Evolutionary conservation across 2,113 vertebrate species (phyloP).

Genomic region (Sinosuthora webbiana): DNA sequence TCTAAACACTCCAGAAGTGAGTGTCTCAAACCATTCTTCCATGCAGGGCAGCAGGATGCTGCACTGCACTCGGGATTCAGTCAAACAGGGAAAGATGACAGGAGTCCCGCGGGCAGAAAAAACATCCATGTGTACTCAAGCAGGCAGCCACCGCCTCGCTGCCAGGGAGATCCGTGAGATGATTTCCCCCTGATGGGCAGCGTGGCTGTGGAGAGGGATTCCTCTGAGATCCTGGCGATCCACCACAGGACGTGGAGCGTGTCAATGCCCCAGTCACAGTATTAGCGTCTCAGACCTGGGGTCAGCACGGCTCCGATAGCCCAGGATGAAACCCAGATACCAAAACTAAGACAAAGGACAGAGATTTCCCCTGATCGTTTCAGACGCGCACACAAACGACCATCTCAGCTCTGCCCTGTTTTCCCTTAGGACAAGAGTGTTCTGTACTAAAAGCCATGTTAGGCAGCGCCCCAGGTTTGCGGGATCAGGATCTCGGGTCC

Average conservation of each 20-base stretch:
- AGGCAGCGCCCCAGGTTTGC: neutral
- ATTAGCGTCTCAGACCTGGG: neutral
- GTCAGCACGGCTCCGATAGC: rapidly evolving
- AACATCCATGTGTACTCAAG: rapidly evolving
- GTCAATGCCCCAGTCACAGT: rapidly evolving
- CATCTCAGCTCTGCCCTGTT: no score
- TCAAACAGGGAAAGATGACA: neutral
- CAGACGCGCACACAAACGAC: neutral
- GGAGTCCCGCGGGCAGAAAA: neutral
- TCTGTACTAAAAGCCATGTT: neutral
- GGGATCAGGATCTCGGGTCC: neutral
- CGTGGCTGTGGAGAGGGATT: neutral
- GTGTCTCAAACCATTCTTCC: neutral
- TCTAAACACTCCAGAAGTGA: neutral
- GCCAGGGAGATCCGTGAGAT: rapidly evolving
- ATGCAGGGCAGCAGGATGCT: rapidly evolving
- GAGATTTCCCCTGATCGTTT: neutral
- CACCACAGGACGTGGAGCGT: rapidly evolving
- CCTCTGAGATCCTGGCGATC: neutral
- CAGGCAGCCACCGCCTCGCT: neutral
- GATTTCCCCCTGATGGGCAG: rapidly evolving
- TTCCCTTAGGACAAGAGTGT: neutral
- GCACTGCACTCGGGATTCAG: neutral
- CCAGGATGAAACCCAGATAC: neutral
- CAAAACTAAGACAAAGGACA: rapidly evolving